Evolutionary conservation across 2,888 invertebrate genomes (phyloP), one percentile per base, ranked within the genome.

Genomic region (Oscheius sp.): DNA sequence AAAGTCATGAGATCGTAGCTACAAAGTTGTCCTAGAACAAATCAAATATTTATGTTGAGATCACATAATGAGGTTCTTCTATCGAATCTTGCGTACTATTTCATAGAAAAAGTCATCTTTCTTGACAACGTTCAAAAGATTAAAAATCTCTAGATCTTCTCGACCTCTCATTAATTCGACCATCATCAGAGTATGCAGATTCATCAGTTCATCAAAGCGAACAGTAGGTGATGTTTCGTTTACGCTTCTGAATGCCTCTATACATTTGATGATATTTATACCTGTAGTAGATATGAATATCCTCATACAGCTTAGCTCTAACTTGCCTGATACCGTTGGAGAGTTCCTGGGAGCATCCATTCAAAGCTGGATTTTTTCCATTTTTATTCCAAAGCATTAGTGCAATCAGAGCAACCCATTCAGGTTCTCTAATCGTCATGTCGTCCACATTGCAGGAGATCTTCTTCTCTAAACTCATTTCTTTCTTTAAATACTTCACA

Each of bases 61-160:
- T 41, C 41, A 41, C 12, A 41, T 41, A 2, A n/a, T n/a, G n/a
- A n/a, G 4, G 3, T 41, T 6, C 3, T 47, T 6, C 44, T 17
- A 41, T 26, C 44, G n/a, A 6, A 59, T 44, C 20, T 59, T 59
- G 3, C 59, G 24, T 30, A 59, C 59, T 44, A 59, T 59, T 30
- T 59, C 59, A 59, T 44, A 59, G 24, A 59, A 59, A 8, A 59
- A 59, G 17, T 59, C 44, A 22, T 59, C 59, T 24, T 41, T 59
- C n/a, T 59, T 59, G 59, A 59, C 41, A 17, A 30, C 59, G 17
- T 59, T 44, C 1, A 41, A 20, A 14, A 44, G 26, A 26, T 59
- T 59, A 26, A 59, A 59, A 14, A 59, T 59, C 28, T 59, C 59
- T 17, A 59, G 30, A n/a, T 59, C 59, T 59, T 59, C 59, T 2